A percentile compares a stretch with the other conserved stretches of the same genome.
Evolutionary conservation across 1,140 invertebrate genomes (phyloP).

Genomic region (Subanguina moxae): DNA sequence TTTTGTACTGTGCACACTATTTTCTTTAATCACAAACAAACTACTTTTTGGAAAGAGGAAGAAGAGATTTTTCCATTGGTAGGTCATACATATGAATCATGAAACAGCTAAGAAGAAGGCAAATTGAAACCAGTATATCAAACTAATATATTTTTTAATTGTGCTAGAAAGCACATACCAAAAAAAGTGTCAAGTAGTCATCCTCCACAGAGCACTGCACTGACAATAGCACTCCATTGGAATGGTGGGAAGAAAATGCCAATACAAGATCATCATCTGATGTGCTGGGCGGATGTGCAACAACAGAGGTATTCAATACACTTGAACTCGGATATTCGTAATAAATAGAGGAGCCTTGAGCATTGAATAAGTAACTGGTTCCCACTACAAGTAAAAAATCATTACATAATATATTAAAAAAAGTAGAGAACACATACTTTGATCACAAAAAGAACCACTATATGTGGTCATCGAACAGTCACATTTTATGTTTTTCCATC

Average conservation of each 20-base stretch:
- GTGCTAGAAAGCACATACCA: slow-evolving; percentile 27
- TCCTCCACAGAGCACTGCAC: slow-evolving; percentile 53
- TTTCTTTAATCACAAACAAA: too few species aligned
- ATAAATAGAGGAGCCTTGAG: slow-evolving; percentile 36
- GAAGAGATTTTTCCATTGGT: too few species aligned
- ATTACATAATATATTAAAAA: not conserved
- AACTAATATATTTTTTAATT: too few species aligned
- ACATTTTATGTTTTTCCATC: slow-evolving; percentile 47
- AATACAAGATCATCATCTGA: slow-evolving; percentile 42
- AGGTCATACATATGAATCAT: too few species aligned
- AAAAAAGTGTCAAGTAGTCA: slow-evolving; percentile 51
- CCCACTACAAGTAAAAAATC: slow-evolving; percentile 22
- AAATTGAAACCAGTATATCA: too few species aligned
- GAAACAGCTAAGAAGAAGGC: too few species aligned
- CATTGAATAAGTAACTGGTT: slow-evolving; percentile 40
- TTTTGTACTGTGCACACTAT: too few species aligned
- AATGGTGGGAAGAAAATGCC: slow-evolving; percentile 38
- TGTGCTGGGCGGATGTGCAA: not conserved
- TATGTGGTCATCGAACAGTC: slow-evolving; percentile 48
- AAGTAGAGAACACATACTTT: slow-evolving; percentile 23
- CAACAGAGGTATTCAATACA: not conserved
- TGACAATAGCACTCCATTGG: slow-evolving; percentile 42
- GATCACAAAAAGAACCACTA: slow-evolving; percentile 42
- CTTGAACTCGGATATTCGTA: slow-evolving; percentile 34
- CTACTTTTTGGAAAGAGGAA: too few species aligned